These are phyloP conservation scores for Entelurus aequoreus DNA, from an alignment of 2,113 vertebrate species.

Conservation along the genomic window DNA sequence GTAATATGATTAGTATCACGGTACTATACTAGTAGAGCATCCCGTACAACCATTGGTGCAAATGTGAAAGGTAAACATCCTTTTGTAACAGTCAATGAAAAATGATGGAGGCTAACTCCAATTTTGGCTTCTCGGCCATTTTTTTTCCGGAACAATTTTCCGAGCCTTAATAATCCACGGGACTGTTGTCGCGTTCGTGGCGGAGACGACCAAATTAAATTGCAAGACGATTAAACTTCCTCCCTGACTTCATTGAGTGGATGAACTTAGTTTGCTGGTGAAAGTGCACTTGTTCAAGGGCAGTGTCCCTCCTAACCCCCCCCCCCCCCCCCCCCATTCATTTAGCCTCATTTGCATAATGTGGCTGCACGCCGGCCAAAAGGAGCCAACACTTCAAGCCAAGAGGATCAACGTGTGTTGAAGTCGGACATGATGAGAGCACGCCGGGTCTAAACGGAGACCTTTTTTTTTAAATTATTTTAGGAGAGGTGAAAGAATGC, in stretches of 20 bases:
- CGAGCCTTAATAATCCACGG: too few relatives aligned
- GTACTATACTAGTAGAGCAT: too few relatives aligned
- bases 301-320: conserved; percentile 19
- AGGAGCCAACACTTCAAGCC: conserved; percentile 34
- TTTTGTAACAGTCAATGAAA: too few relatives aligned
- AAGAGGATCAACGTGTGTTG: conserved; percentile 26
- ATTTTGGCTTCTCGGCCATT: too few relatives aligned
- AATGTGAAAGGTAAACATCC: too few relatives aligned
- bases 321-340: conserved; percentile 31
- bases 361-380: conserved; percentile 38
- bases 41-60: too few relatives aligned
- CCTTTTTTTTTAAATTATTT: neutral
- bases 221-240: conserved; percentile 27
- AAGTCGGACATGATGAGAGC: conserved; percentile 33
- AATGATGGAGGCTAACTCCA: too few relatives aligned
- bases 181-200: too few relatives aligned
- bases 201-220: conserved; percentile 2
- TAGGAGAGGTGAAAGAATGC: too few relatives aligned
- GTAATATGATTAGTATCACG: too few relatives aligned
- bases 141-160: too few relatives aligned
- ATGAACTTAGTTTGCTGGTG: conserved; percentile 32
- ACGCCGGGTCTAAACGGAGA: conserved; percentile 4
- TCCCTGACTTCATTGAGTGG: conserved; percentile 27
- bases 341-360: conserved; percentile 57
- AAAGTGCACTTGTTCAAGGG: conserved; percentile 45